These are phyloP conservation scores for Trinectes maculatus DNA, from an alignment of 2,113 vertebrate species.

Conservation along the genomic window DNA sequence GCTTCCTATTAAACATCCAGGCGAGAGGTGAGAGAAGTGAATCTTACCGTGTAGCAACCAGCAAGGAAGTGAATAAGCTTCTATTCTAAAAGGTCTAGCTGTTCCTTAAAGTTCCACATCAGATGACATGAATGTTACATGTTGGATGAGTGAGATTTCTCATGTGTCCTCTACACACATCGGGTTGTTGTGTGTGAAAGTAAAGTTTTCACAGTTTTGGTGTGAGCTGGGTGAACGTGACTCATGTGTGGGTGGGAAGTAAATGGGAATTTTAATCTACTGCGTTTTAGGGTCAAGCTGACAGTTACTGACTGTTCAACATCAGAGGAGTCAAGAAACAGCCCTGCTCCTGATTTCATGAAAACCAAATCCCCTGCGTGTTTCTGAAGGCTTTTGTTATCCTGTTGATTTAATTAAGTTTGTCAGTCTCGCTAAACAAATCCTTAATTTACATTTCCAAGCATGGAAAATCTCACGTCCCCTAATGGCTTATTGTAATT, in stretches of 20 bases:
- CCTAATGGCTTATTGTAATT: conserved; percentile 46
- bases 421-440: conserved; percentile 37
- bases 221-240: conserved; percentile 2
- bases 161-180: neutral
- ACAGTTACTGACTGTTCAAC: neutral
- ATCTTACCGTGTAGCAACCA: too few relatives aligned
- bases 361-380: too few relatives aligned
- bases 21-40: too few relatives aligned
- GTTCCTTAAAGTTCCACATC: too few relatives aligned
- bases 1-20: neutral
- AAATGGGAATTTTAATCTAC: neutral
- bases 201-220: too few relatives aligned
- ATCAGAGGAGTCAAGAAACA: too few relatives aligned
- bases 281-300: neutral
- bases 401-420: conserved; percentile 37
- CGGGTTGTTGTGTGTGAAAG: neutral
- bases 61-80: too few relatives aligned
- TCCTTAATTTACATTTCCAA: conserved; percentile 53
- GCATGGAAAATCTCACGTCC: conserved; percentile 40
- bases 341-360: too few relatives aligned
- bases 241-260: neutral
- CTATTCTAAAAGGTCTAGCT: too few relatives aligned
- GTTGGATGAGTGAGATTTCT: too few relatives aligned
- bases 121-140: neutral
- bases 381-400: conserved; percentile 33